Evolutionary conservation across 2,113 vertebrate genomes (phyloP).

Genomic region (Pithys albifrons): DNA sequence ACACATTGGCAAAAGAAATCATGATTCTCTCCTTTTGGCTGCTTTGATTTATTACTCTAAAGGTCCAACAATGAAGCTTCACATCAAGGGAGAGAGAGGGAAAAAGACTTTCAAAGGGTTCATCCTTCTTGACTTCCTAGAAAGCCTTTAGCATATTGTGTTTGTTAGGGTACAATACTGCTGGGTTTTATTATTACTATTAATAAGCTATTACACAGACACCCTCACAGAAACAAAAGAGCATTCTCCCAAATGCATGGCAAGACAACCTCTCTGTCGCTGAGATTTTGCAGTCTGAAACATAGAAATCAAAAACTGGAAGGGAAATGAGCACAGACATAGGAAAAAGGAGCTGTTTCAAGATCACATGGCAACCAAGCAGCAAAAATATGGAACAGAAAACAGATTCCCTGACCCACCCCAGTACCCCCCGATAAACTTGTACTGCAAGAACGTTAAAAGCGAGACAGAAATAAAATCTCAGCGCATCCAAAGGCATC

Average conservation of each 20-base stretch:
- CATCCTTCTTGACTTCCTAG: background rate
- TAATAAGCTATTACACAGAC: background rate
- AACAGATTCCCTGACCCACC: background rate
- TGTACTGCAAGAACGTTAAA: background rate
- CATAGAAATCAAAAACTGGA: background rate
- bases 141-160: slow-evolving; percentile 9
- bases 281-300: background rate
- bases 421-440: background rate
- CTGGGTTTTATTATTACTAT: background rate
- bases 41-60: slow-evolving; percentile 52
- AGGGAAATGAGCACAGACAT: background rate
- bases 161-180: background rate
- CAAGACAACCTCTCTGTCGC: background rate
- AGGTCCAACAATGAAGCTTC: slow-evolving; percentile 42
- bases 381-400: background rate
- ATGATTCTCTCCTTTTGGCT: background rate
- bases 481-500: slow-evolving; percentile 8
- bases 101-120: slow-evolving; percentile 35
- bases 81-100: slow-evolving; percentile 19
- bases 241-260: background rate
- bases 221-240: background rate
- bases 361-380: background rate
- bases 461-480: slow-evolving; percentile 5
- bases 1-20: background rate
- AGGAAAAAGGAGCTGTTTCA: background rate